Conservation (phyloP, 1,140 invertebrate species). For the Cephus cinctus region DNA sequence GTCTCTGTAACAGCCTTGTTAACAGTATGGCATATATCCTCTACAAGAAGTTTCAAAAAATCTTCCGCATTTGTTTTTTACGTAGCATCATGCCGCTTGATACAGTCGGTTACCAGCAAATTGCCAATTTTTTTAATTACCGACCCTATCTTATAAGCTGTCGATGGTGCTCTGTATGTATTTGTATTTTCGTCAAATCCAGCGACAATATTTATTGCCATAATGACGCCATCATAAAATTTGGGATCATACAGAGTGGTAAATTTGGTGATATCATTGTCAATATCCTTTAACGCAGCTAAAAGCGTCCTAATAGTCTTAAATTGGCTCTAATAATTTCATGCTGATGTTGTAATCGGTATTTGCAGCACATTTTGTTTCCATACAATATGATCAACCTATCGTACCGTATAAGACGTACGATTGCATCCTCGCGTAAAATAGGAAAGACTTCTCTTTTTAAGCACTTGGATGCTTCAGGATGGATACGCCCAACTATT, state of each 20-base stretch:
- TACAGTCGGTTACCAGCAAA: slow-evolving; percentile 4
- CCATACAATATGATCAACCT: not conserved
- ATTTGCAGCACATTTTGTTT: not conserved
- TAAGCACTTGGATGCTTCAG: not conserved
- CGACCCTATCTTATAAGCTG: slow-evolving; percentile 4
- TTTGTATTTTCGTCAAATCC: slow-evolving; percentile 1
- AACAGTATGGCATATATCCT: not conserved
- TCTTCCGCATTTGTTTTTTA: slow-evolving; percentile 8
- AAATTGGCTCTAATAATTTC: slow-evolving; percentile 9
- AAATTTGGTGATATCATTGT: slow-evolving; percentile 14
- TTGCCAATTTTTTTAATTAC: slow-evolving; percentile 11
- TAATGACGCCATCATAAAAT: slow-evolving; percentile 11
- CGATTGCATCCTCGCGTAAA: not conserved
- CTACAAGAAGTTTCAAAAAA: slow-evolving; percentile 13
- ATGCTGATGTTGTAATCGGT: not conserved
- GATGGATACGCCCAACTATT: not conserved
- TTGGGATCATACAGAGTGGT: slow-evolving; percentile 14
- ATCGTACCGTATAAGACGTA: not conserved
- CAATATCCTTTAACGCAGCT: slow-evolving; percentile 1
- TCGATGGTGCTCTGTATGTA: not conserved
- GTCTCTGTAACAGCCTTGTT: slow-evolving; percentile 12
- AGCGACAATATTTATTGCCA: slow-evolving; percentile 7
- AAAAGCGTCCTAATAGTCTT: slow-evolving; percentile 15
- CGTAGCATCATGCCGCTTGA: slow-evolving; percentile 10
- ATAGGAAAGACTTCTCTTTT: not conserved